Base-by-base conservation (phyloP, 2,888 invertebrate genomes). In the Lumbricus terrestris region DNA sequence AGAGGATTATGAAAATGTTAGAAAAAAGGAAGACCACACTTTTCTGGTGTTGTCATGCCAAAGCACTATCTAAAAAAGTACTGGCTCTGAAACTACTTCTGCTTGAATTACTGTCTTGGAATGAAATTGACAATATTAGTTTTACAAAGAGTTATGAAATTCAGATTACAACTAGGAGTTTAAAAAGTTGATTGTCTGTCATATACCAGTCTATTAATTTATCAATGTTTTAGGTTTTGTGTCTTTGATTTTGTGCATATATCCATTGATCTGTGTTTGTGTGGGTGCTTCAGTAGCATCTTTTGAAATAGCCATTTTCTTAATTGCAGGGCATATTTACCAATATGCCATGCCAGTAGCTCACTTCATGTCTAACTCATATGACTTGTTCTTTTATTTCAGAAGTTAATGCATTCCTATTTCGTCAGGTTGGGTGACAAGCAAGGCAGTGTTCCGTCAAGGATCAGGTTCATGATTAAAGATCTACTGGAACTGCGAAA, bases 391-490 rank as follows among this genome's bases (percentile, higher is more conserved):
- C 29, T 69, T n/a, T n/a, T 1, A 69, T 69, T 69, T 29, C 69
- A 69, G 69, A 69, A 69, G 69, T 69, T 69, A n/a, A 69, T 69
- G 69, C 29, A 69, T 69, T 69, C 69, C 69, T 69, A 69, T n/a
- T 69, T 69, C n/a, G n/a, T 69, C 69, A 29, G 69, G 8, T 69
- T 69, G 13, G 69, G 69, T n/a, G 69, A 69, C 69, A 69, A 85
- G 35, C 35, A 85, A 16, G 85, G 85, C 34, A 85, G 35, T 69
- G 69, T 85, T 0, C 85, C 85, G 23, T 37, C 85, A 85, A 85
- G 85, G 85, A 85, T 85, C 23, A 34, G 85, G n/a, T 85, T 85
- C 37, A 85, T 85, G 85, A 37, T 85, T 16, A 34, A 85, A 85
- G 85, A 85, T 85, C 85, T 85, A n/a, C n/a, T 34, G 35, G 85